These are phyloP conservation scores for Amphipoea lucens DNA, from an alignment of 2,888 invertebrate species.

Conservation along the genomic window DNA sequence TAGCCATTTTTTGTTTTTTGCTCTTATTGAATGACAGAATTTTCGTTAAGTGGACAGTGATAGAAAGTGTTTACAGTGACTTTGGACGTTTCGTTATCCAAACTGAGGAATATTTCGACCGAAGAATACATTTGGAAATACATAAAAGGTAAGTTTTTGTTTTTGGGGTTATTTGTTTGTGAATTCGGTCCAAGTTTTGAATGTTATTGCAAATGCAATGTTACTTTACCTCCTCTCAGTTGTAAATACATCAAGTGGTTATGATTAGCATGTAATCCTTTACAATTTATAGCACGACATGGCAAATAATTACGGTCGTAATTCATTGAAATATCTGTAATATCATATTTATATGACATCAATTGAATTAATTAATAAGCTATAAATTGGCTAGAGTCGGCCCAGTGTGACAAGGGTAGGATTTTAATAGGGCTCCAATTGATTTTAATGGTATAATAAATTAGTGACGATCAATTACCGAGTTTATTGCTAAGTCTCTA, in stretches of 20 bases:
- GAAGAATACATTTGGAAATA: conserved; percentile 88
- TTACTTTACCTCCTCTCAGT: background rate
- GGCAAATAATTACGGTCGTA: conserved; percentile 27
- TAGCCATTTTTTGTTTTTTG: conserved; percentile 62
- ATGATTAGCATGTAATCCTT: conserved; percentile 44
- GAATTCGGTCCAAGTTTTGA: conserved; percentile 81
- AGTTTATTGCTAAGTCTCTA: conserved; percentile 30
- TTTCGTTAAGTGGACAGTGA: conserved; percentile 81
- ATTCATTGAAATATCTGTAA: conserved; percentile 37
- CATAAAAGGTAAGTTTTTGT: conserved; percentile 83
- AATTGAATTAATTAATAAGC: conserved; percentile 45
- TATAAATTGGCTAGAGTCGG: conserved; percentile 28
- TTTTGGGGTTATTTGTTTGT: conserved; percentile 41
- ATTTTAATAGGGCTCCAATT: conserved; percentile 45
- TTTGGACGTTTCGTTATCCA: conserved; percentile 82
- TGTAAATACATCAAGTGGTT: conserved; percentile 30
- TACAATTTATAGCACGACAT: conserved; percentile 32
- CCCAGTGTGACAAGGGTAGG: conserved; percentile 26
- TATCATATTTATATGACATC: conserved; percentile 48
- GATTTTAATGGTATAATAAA: conserved; percentile 54
- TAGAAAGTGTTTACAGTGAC: conserved; percentile 81
- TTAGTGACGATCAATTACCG: conserved; percentile 34
- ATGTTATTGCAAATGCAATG: conserved; percentile 9
- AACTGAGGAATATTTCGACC: conserved; percentile 87
- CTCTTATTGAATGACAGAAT: conserved; percentile 64